A percentile compares a stretch with the other conserved stretches of the same genome.
These are phyloP conservation scores for Rhinopithecus roxellana DNA, from an alignment of 2,113 vertebrate genomes.

Conservation along the genomic window DNA sequence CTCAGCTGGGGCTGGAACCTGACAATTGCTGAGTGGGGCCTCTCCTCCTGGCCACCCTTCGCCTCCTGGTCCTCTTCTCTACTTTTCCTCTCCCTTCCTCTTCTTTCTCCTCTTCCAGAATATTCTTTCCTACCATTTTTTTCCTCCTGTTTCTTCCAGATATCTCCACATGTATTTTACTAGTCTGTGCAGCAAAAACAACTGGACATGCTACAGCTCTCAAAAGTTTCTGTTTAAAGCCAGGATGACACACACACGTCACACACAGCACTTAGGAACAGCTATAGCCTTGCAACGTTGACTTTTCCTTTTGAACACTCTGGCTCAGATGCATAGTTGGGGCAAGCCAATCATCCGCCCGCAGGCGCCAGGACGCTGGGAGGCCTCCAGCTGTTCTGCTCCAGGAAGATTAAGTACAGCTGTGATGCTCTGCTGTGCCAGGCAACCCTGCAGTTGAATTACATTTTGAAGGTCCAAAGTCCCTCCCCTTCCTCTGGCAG, in stretches of 20 bases:
- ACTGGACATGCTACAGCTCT: background rate
- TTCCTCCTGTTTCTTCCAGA: background rate
- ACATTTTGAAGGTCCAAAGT: background rate
- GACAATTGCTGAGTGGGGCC: background rate
- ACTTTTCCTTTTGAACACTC: slow-evolving; percentile 13
- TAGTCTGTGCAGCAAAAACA: background rate
- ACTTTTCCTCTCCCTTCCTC: background rate
- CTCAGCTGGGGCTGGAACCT: too few species aligned
- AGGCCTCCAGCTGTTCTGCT: slow-evolving; percentile 1
- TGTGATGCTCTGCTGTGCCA: background rate
- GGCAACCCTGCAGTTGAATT: background rate
- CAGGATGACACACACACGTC: background rate
- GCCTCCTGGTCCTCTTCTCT: background rate
- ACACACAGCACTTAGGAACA: background rate
- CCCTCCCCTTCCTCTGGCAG: slow-evolving; percentile 25
- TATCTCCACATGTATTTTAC: background rate
- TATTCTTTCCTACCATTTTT: background rate
- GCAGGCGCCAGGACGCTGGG: slow-evolving; percentile 39
- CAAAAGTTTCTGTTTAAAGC: background rate
- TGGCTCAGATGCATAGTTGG: background rate
- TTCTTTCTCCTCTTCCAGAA: background rate
- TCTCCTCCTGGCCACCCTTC: background rate
- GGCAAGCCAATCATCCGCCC: slow-evolving; percentile 11
- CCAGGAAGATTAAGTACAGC: slow-evolving; percentile 44
- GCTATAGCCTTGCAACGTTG: background rate